These are phyloP conservation scores for Rhamphomyia laevipes DNA, from an alignment of 2,888 invertebrate species.

Conservation along the genomic window DNA sequence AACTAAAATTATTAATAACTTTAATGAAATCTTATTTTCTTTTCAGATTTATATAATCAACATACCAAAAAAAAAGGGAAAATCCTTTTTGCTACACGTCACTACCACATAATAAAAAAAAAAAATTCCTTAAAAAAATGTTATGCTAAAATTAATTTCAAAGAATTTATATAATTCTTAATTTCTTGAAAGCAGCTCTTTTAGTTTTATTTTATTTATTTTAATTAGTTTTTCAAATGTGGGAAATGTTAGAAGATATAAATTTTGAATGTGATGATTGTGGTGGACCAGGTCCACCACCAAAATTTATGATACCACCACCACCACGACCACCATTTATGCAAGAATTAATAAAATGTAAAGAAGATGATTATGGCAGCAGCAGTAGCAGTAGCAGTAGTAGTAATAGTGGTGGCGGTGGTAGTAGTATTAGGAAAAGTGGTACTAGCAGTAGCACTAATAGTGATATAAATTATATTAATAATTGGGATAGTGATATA, in stretches of 20 bases:
- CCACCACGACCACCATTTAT: slow-evolving; percentile 34
- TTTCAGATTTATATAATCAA: no score
- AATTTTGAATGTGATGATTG: slow-evolving; percentile 35
- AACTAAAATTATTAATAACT: no score
- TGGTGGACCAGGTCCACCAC: slow-evolving; percentile 34
- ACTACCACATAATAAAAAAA: no score
- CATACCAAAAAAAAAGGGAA: no score
- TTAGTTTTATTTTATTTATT: no score
- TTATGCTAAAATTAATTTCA: no score
- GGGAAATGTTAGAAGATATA: slow-evolving; percentile 35
- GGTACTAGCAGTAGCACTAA: neutral
- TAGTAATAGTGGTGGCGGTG: slow-evolving; percentile 20
- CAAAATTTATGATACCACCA: slow-evolving; percentile 36
- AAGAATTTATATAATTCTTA: no score
- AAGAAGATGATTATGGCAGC: slow-evolving; percentile 18
- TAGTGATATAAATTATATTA: slow-evolving; percentile 9
- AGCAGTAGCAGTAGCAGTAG: slow-evolving; percentile 23
- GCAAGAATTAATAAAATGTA: slow-evolving; percentile 19
- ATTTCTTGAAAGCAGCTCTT: no score
- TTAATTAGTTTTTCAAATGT: neutral
- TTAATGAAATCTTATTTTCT: no score
- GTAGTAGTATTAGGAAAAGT: neutral
- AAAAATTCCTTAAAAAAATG: no score
- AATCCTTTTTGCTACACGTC: no score
- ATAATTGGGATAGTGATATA: slow-evolving; percentile 34